Base-by-base conservation (phyloP, 2,797 vertebrate species). In the Tragopan temminckii region DNA sequence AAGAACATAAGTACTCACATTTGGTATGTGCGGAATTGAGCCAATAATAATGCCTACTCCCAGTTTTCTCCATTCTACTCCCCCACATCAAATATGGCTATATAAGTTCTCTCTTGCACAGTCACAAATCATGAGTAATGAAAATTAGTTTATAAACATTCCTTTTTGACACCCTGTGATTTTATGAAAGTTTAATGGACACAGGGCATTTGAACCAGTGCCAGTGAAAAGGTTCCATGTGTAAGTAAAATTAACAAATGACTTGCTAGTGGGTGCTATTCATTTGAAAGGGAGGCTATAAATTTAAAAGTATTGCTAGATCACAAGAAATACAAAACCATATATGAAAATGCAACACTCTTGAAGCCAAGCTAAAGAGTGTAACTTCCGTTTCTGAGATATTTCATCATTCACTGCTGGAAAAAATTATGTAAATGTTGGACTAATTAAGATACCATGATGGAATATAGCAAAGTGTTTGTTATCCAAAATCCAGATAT, bases 1-100 rank as follows among this genome's bases (percentile, higher is more conserved):
- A 82, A 90, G 64, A 93, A 94, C 72, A 94, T 83, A 96, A 95
- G 92, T 88, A 96, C 92, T 95, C 92, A 92, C 96, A 96, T 96
- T 96, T 96, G 95, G 93, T 93, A 85, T 92, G 76, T 95, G 59
- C 95, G 96, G 96, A 85, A 55, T 66, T 59, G 64, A 85, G 84
- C 94, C 88, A 85, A 88, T 70, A 79, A 88, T 88, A 94, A 86
- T 5, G 11, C 87, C 81, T 82, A 88, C 61, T 46, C 57, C 69
- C 27, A 74, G 35, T 80, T 91, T 91, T 86, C 43, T 58, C 46
- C 64, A 36, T 59, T 80, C 70, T 75, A 50, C 13, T 85, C 27
- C 13, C 50, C 11, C 77, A 50, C 36, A 64, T 13, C 88, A 88
- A 93, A 77, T 53, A 67, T 81, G 55, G 55, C 35, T 76, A 53